Evolutionary conservation across 2,888 invertebrate genomes (phyloP), one percentile per base, ranked within the genome.

Genomic region (Caenorhabditis sp.): DNA sequence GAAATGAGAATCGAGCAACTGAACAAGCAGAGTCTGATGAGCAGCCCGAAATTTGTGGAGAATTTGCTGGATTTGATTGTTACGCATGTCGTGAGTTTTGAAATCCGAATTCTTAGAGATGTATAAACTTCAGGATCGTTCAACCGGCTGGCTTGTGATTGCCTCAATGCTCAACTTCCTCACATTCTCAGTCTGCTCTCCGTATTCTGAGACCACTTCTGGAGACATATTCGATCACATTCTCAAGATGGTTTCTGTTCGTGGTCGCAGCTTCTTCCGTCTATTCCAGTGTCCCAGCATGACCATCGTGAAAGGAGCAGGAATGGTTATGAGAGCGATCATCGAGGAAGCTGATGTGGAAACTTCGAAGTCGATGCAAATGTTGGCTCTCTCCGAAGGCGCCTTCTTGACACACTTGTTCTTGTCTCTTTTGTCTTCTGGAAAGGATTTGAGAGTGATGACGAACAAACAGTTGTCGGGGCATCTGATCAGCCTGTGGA

Each of bases 91-190:
- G 97, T 97, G 92, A 93, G 95, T 94, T 28, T 22, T 61, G n/a
- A 53, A 32, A 32, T 32, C 32, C n/a, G n/a, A 32, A 32, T 32
- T 32, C 20, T 40, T 22, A 20, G n/a, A n/a, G n/a, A n/a, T n/a
- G n/a, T n/a, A n/a, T n/a, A 13, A 26, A 47, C 51, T 55, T n/a
- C 65, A 72, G 69, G 78, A 94, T 76, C 95, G 95, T 83, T 96
- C 96, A 65, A 97, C 97, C 69, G 98, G 98, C 3, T 98, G 98
- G 56, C 93, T 99, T 61, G 96, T 99, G 15, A 96, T 99, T 83
- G 96, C 97, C 35, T 96, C 97, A 85, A 97, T 99, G 97, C 94
- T 99, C 92, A 99, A 99, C 93, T 96, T 99, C 92, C 93, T 99
- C 84, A 99, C 98, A 47, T 99, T 98, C 93, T 95, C 97, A 3